Percentiles rank a stretch among this genome's conserved stretches.
Conservation (phyloP, 2,888 invertebrate species). For the Sipunculus nudus region DNA sequence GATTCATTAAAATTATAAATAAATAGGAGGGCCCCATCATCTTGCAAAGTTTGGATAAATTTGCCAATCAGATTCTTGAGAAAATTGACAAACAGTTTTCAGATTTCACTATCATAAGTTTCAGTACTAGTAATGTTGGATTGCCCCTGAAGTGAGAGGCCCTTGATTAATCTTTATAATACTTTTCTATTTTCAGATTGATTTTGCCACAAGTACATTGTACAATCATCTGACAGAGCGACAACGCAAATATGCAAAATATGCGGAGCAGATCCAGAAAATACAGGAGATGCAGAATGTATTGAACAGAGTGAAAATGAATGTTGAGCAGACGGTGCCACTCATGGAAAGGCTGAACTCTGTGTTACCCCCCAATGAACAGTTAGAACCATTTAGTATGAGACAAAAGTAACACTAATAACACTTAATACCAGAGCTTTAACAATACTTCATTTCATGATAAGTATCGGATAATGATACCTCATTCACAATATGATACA, state of each 20-base stretch:
- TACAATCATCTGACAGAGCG: constrained; percentile 79
- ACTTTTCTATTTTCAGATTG: constrained; percentile 70
- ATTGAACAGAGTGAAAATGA: constrained; percentile 63
- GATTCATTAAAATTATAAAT: no score
- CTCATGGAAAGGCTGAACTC: constrained; percentile 87
- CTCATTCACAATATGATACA: no score
- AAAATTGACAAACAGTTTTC: no score
- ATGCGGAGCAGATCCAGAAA: constrained; percentile 85
- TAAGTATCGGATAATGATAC: no score
- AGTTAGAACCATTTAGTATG: constrained; percentile 72
- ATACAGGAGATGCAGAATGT: constrained; percentile 78
- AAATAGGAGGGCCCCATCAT: no score
- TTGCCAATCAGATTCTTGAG: no score
- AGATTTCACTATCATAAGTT: no score
- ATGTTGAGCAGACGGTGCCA: constrained; percentile 85
- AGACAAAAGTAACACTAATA: no score
- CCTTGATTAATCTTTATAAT: neutral
- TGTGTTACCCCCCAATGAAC: constrained; percentile 81
- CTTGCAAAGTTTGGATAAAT: no score
- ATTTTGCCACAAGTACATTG: constrained; percentile 77
- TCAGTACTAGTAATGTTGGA: no score
- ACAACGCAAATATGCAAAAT: constrained; percentile 84
- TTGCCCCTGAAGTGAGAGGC: constrained; percentile 15
- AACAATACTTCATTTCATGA: no score
- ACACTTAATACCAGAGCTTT: no score